Conservation (phyloP, 2,797 vertebrate genomes). For the Silurus aristotelis region DNA sequence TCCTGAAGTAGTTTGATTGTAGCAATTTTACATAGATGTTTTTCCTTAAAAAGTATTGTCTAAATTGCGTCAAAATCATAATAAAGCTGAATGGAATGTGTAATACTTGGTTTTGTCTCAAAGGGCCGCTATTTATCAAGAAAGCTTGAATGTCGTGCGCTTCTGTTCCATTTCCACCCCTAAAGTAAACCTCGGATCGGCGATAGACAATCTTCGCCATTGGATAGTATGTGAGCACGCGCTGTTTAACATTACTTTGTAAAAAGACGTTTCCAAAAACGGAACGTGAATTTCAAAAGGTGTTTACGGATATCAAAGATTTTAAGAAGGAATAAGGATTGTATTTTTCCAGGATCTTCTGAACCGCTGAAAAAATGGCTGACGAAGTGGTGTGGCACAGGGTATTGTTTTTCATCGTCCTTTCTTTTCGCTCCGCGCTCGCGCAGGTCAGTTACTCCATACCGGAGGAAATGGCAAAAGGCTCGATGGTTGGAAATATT, state of each 20-base stretch:
- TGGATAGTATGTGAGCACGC: neutral
- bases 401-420: neutral
- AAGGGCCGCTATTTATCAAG: slow-evolving; percentile 65
- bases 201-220: neutral
- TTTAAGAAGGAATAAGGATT: neutral
- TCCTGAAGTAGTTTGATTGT: neutral
- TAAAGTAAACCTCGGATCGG: neutral
- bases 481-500: slow-evolving; percentile 70
- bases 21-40: neutral
- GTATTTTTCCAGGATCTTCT: neutral
- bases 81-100: neutral
- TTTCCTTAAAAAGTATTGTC: neutral
- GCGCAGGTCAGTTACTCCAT: slow-evolving; percentile 70
- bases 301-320: neutral
- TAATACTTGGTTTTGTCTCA: slow-evolving; percentile 56
- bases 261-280: neutral
- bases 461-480: slow-evolving; percentile 72
- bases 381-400: neutral
- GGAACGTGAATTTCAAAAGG: neutral
- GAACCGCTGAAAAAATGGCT: neutral
- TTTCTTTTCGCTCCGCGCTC: slow-evolving; percentile 34
- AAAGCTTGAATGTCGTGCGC: neutral
- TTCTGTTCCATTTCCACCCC: neutral
- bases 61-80: neutral
- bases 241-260: neutral